Conservation (phyloP, 2,797 vertebrate genomes). For the Labeo calbasu region DNA sequence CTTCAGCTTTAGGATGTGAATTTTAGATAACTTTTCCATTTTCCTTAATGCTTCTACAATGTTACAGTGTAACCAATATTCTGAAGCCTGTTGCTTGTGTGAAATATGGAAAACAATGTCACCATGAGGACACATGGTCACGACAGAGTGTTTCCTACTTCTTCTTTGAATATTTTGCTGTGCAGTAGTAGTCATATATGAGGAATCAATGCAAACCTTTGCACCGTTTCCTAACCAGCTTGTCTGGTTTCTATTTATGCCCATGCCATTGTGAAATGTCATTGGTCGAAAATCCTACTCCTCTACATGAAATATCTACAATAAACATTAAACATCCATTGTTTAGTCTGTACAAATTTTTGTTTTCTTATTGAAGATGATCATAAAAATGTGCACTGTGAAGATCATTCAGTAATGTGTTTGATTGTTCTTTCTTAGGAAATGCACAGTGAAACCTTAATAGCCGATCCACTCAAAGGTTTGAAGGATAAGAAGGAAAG, state of each 20-base stretch:
- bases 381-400: background rate
- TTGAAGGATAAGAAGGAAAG: slow-evolving; percentile 59
- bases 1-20: background rate
- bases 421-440: slow-evolving; percentile 66
- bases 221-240: background rate
- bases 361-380: background rate
- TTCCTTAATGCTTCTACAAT: background rate
- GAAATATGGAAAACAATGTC: background rate
- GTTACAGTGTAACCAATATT: background rate
- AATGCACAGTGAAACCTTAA: slow-evolving; percentile 76
- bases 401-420: background rate
- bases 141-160: background rate
- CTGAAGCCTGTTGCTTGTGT: background rate
- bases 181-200: background rate
- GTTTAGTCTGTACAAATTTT: background rate
- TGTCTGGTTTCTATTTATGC: background rate
- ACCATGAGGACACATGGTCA: background rate
- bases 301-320: background rate
- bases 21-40: background rate
- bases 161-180: background rate
- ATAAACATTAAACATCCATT: background rate
- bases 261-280: background rate
- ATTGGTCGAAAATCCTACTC: background rate
- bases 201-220: background rate
- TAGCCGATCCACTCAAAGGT: slow-evolving; percentile 74